Evolutionary conservation across 2,888 invertebrate species (phyloP), one percentile per base, ranked within the genome.

Genomic region (Cynaeus angustus): DNA sequence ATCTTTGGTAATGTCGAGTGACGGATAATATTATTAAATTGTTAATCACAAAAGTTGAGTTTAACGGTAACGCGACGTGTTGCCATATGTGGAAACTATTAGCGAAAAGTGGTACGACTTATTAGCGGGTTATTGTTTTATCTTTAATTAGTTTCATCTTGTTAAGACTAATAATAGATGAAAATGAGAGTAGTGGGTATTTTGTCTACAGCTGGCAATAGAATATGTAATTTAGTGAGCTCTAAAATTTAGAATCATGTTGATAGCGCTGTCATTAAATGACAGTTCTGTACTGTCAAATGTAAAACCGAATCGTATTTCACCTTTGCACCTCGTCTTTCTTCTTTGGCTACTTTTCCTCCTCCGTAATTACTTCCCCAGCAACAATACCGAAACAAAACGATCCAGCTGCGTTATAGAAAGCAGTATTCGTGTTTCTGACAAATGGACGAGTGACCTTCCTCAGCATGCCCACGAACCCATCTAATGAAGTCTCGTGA

Each of bases 381-480:
- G 6, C 41, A 45, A 45, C 45, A 50, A 64, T 14, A 64, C 48
- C 48, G 41, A 65, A 56, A 66, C 64, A 68, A 77, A 77, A 76
- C 72, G 66, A 52, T 75, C 76, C 76, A 72, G 72, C 72, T 68
- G 76, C 37, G 72, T 62, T 43, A 58, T 56, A 66, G 67, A 62
- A 68, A 64, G 78, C 79, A 76, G 82, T 82, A 83, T 77, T 79
- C 77, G 83, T 83, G 83, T 77, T 79, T 74, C 78, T 83, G 83
- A 83, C 83, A 83, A 83, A 83, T 83, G 83, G 83, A 79, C 71
- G 80, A 79, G 78, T 82, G 83, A 83, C 82, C 82, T 81, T 71
- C 78, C 80, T 59, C 81, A 75, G 79, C 82, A 74, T 81, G 82
- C 77, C 72, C 71, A 74, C 79, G 77, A 78, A 77, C 78, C 75